These are phyloP conservation scores for Egretta garzetta DNA, from an alignment of 2,113 vertebrate species.

Conservation along the genomic window DNA sequence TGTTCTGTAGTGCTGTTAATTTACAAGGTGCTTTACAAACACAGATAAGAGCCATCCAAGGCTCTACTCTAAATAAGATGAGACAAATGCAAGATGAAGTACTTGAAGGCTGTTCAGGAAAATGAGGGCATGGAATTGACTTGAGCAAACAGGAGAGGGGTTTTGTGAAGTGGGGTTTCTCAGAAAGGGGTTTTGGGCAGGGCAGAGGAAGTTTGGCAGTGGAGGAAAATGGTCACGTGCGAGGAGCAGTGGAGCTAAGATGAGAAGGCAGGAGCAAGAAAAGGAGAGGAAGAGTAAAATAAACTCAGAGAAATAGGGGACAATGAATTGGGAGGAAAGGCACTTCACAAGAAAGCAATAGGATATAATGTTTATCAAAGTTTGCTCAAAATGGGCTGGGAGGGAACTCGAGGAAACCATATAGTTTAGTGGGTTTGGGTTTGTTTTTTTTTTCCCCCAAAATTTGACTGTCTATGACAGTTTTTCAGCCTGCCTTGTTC, in stretches of 20 bases:
- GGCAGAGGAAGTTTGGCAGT: not conserved
- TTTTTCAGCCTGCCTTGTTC: not conserved
- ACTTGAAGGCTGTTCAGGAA: constrained; percentile 5
- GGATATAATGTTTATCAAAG: not conserved
- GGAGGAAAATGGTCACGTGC: not conserved
- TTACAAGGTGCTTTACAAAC: constrained; percentile 59
- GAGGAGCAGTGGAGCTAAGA: not conserved
- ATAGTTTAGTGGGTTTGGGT: not conserved
- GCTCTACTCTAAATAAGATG: not conserved
- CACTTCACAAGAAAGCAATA: not conserved
- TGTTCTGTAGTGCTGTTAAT: constrained; percentile 41
- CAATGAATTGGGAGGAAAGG: not conserved
- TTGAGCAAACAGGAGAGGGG: not conserved
- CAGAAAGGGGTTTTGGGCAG: not conserved
- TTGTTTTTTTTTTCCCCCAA: not conserved
- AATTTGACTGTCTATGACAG: not conserved
- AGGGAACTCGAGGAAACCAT: not conserved
- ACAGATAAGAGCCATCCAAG: constrained; percentile 21
- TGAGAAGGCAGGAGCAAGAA: not conserved
- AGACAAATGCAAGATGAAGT: constrained; percentile 19
- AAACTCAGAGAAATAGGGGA: not conserved
- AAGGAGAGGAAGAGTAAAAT: not conserved
- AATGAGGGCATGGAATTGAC: not conserved
- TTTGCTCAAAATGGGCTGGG: not conserved
- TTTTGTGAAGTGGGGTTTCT: not conserved